Evolutionary conservation across 2,797 vertebrate genomes (phyloP), one percentile per base, ranked within the genome.

Genomic region (Staurois parvus): DNA sequence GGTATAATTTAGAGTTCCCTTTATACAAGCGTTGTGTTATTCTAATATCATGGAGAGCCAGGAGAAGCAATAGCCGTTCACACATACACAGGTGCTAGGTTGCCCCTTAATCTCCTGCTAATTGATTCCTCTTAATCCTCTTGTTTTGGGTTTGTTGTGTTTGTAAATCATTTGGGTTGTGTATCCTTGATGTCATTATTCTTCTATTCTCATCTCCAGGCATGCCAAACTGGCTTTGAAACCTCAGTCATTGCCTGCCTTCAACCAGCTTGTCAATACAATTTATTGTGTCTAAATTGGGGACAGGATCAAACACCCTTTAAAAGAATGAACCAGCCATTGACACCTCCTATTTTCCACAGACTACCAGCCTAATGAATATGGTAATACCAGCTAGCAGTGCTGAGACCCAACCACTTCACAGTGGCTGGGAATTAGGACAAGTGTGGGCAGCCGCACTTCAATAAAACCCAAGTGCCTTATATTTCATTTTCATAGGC

Each of bases 211-310:
- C 75, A 73, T 83, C 76, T 68, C 34, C 75, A 73, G 80, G 85
- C 85, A 86, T 86, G 45, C 85, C 64, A 30, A 34, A 69, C 72
- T 52, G 56, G 52, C 69, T 86, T 83, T 86, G 80, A 68, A 56
- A 86, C 72, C 68, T 74, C 24, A 26, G 52, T 72, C 37, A 78
- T 78, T 79, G 69, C 80, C 76, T 42, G 67, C 52, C 75, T 79
- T 79, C 72, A 86, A 86, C 67, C 67, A 72, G 68, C 85, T 78
- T 77, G 80, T 82, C 79, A 82, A 81, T 86, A 86, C 79, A 77
- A 64, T 81, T 77, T 86, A 81, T 85, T 80, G 77, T 76, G 34
- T 32, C 21, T 81, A 85, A 85, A 85, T 76, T 76, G 78, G 48
- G 75, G 84, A 62, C 78, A 52, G 78, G 84, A 81, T 86, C 85